Conservation (phyloP, 2,888 invertebrate genomes). For the Metalampra italica region DNA sequence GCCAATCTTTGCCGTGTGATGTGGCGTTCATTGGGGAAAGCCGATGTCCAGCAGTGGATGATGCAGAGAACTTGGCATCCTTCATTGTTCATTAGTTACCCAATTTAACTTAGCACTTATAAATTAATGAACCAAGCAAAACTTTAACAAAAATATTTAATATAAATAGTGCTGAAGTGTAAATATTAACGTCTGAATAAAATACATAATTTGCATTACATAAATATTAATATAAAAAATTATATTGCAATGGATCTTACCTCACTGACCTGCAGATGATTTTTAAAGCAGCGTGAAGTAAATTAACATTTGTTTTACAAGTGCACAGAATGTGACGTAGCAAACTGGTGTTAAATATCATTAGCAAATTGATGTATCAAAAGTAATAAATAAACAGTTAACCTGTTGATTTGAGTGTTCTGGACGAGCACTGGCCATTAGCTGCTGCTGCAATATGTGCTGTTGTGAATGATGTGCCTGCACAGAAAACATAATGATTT, state of each 20-base stretch:
- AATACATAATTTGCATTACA: too few species aligned
- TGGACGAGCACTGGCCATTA: constrained; percentile 57
- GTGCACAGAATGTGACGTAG: constrained; percentile 23
- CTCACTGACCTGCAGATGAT: constrained; percentile 61
- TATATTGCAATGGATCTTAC: constrained; percentile 39
- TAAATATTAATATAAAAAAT: not conserved
- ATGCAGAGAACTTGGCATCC: too few species aligned
- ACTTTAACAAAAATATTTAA: not conserved
- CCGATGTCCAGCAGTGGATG: too few species aligned
- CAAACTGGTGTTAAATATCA: constrained; percentile 7
- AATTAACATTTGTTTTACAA: constrained; percentile 36
- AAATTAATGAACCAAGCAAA: too few species aligned
- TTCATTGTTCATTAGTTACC: too few species aligned
- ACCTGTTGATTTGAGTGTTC: constrained; percentile 72
- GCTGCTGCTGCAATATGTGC: constrained; percentile 74
- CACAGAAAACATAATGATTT: not conserved
- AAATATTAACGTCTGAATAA: not conserved
- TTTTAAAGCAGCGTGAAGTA: constrained; percentile 59
- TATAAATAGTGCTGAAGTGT: not conserved
- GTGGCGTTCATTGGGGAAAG: too few species aligned
- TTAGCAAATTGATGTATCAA: too few species aligned
- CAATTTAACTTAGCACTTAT: too few species aligned
- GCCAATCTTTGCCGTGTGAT: too few species aligned
- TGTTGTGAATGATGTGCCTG: constrained; percentile 74
- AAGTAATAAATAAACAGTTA: too few species aligned